Base-by-base conservation (phyloP, 1,140 invertebrate genomes). In the Saxidomus purpurata region DNA sequence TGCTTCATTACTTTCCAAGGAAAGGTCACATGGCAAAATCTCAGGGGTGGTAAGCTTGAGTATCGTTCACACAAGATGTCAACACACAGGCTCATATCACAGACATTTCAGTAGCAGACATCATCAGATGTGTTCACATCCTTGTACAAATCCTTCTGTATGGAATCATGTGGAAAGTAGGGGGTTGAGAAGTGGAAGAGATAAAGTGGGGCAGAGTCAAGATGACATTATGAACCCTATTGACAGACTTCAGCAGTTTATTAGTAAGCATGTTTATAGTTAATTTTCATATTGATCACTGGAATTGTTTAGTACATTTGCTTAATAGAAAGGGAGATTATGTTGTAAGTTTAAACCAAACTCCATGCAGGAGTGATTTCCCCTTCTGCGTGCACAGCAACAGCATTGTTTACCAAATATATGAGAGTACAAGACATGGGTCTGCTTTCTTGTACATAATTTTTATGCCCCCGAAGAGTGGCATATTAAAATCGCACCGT, bases 141-240 rank as follows among this genome's bases (percentile, higher is more conserved):
- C 34, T 34, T 9, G 25, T 38, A 28, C 11, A 3, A 71, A 36
- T 38, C 13, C 2, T 38, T 40, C 34, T 2, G 34, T 71, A 40
- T 71, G 11, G 67, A 25, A 71, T 1, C 67, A 71, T 38, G 19
- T 17, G 2, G 34, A 15, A 19, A 36, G 17, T 1, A n/a, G 47
- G 31, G 76, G 76, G 1, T 22, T 77, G 43, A 77, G 25, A 36
- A 38, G 25, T 34, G 47, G 47, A 19, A 15, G 28, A 15, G 28
- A 79, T 79, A 52, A 34, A 79, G 47, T 22, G 6, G 43, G 47
- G 17, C 43, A 36, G 47, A 36, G 0, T 3, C 13, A 28, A 3
- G 47, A 79, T 55, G 34, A 79, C 28, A 36, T 55, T 36, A 0
- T 63, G 1, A 82, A 82, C 55, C 80, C 80, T 13, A 38, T 82